Base-by-base conservation (phyloP, 2,113 vertebrate species). In the Salvelinus sp. region DNA sequence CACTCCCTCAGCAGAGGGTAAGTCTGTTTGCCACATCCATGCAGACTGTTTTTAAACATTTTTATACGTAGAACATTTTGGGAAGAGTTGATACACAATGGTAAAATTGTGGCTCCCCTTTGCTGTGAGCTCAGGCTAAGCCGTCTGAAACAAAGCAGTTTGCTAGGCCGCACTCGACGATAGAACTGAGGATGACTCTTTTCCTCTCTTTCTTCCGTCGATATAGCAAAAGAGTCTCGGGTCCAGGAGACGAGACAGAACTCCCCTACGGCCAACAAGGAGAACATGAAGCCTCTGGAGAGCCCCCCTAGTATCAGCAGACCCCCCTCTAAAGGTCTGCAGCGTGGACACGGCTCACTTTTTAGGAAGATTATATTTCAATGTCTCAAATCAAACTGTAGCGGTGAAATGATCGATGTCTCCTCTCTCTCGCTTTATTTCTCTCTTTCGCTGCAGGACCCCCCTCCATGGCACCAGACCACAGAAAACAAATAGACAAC, bases 401-500 rank as follows among this genome's bases (percentile, higher is more conserved):
- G 1, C 65, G 20, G 23, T 10, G 22, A 4, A 64, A 54, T 22
- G 33, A 0, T 48, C 14, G 9, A 18, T 72, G 27, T 5, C 27
- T 65, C 77, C 25, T 80, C 30, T 72, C n/a, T 38, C 38, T 38
- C 33, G 7, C 33, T 47, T 6, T 23, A 2, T 38, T 9, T 44
- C 6, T 38, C 9, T 44, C 7, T 44, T 88, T 89, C 84, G 90
- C 76, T 38, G 79, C 78, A 99, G 96, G 96, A 90, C 90, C 95
- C 71, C 93, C 95, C 80, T 94, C 95, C 78, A 90, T 96, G 93
- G 92, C 95, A 91, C 93, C 95, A 83, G 97, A 99, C 89, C 97
- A 99, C 83, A 97, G 96, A 94, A 98, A 98, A 92, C 96, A 98
- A 90, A 95, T 99, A 85, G 97, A 98, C 92, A 98, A 98, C 94